Evolutionary conservation across 2,113 vertebrate species (phyloP).

Genomic region (Megalops atlanticus): DNA sequence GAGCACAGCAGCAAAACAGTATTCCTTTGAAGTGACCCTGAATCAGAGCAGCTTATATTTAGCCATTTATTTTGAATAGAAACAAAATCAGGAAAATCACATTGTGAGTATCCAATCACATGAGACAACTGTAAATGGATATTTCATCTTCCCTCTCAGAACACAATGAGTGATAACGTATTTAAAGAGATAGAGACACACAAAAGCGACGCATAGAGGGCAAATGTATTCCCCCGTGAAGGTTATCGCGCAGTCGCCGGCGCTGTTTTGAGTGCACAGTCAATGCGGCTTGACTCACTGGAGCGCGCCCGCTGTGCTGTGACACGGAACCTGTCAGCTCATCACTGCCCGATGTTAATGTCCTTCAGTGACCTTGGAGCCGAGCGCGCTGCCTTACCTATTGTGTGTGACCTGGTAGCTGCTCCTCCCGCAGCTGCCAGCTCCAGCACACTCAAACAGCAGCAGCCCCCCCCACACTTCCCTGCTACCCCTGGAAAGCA

Average conservation of each 20-base stretch:
- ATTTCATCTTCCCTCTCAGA: no score
- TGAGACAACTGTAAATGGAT: no score
- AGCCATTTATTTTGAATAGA: no score
- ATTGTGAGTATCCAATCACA: no score
- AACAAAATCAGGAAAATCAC: no score
- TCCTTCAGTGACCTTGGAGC: slow-evolving; percentile 33
- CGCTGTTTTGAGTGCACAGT: slow-evolving; percentile 10
- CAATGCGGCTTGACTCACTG: not conserved
- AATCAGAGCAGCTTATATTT: no score
- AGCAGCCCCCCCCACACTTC: not conserved
- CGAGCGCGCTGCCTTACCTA: not conserved
- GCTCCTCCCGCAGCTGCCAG: not conserved
- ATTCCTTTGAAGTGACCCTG: no score
- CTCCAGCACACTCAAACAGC: not conserved
- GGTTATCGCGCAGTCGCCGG: not conserved
- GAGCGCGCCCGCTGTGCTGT: not conserved
- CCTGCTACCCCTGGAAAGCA: not conserved
- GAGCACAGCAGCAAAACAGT: no score
- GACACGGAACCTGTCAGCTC: slow-evolving; percentile 3
- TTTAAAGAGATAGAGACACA: no score
- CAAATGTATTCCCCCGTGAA: not conserved
- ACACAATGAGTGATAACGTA: no score
- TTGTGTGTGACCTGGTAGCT: no score
- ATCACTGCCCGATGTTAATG: not conserved
- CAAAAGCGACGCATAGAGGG: no score